Conservation (phyloP, 2,888 invertebrate genomes). For the Lasioglossum villosulum region DNA sequence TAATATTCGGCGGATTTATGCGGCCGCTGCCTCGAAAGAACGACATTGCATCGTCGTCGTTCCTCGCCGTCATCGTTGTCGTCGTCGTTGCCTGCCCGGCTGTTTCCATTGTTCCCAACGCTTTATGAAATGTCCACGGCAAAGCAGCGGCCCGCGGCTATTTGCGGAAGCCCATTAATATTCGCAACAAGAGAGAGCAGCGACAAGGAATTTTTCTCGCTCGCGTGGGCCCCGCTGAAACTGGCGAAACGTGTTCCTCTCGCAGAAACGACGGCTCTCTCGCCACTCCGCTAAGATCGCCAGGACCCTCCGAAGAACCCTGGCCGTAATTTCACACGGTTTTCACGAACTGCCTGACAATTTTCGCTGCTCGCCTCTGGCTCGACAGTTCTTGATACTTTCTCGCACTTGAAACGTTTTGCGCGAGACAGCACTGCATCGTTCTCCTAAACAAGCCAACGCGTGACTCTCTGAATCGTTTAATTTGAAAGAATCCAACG, state of each 20-base stretch:
- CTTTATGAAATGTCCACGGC: constrained; percentile 13
- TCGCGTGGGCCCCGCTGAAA: not conserved
- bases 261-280: not conserved
- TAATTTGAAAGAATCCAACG: too few relatives aligned
- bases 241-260: not conserved
- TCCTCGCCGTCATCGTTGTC: not conserved
- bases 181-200: constrained; percentile 3
- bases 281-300: not conserved
- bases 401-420: not conserved
- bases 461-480: too few relatives aligned
- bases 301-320: not conserved
- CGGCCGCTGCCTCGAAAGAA: constrained; percentile 24
- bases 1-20: constrained; percentile 27
- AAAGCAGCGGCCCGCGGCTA: constrained; percentile 3
- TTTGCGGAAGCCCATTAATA: constrained; percentile 16
- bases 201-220: constrained; percentile 5
- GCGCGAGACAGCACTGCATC: not conserved
- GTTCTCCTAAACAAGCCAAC: not conserved
- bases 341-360: not conserved
- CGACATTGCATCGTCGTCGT: not conserved
- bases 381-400: not conserved
- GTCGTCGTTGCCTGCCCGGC: not conserved
- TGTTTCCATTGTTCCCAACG: constrained; percentile 12
- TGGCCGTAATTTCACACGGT: not conserved
- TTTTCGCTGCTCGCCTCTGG: not conserved